Percentiles rank a stretch among this genome's conserved stretches.
Evolutionary conservation across 2,797 vertebrate genomes (phyloP).

Genomic region (Strix occidentalis): DNA sequence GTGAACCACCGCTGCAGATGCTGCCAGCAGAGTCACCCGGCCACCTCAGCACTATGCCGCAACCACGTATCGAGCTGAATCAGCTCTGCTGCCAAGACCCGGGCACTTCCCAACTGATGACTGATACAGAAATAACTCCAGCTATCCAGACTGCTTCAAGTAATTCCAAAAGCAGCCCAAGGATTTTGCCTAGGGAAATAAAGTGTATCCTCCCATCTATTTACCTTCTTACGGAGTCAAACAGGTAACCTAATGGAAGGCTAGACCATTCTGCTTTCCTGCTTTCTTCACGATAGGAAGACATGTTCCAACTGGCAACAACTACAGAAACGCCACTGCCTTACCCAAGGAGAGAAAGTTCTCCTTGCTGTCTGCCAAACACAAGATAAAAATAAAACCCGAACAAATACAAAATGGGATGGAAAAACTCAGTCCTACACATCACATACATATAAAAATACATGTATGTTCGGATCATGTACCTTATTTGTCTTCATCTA

Average conservation of each 20-base stretch:
- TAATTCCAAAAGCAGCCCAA: background rate
- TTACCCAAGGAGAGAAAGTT: background rate
- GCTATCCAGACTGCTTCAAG: background rate
- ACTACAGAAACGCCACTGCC: background rate
- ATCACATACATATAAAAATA: background rate
- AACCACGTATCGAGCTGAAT: background rate
- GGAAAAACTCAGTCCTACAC: background rate
- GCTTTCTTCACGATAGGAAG: background rate
- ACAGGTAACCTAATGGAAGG: background rate
- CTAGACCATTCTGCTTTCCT: background rate
- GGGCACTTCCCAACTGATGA: background rate
- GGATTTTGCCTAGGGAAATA: background rate
- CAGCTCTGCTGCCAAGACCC: background rate
- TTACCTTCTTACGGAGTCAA: background rate
- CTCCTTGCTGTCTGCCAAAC: background rate
- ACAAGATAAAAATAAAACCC: background rate
- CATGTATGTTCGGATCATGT: rapidly evolving
- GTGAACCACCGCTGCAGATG: rapidly evolving
- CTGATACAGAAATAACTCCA: background rate
- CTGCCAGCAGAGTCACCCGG: background rate
- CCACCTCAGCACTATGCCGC: background rate
- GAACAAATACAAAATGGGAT: background rate
- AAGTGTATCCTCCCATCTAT: background rate
- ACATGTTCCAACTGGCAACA: background rate
- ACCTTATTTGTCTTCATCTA: background rate